phyloP scores from a whole-genome alignment of 2,888 invertebrate genomes.

The Frankliniella intonsa region DNA sequence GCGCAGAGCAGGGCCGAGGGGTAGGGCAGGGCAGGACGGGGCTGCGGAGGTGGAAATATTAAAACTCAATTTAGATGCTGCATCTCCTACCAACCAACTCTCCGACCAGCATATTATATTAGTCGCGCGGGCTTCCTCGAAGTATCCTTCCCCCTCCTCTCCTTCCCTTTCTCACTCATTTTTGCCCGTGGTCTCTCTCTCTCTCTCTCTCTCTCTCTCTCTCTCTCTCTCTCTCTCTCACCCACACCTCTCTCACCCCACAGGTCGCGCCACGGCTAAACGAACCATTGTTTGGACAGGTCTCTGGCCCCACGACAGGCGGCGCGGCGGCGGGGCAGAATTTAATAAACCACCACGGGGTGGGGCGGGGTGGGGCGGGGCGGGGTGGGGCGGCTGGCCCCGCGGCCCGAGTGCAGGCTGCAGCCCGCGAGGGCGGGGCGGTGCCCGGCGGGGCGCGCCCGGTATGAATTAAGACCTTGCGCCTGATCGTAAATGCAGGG shows the following conservation, averaged over 20 bases:
- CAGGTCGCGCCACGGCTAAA: too few species aligned
- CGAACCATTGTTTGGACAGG: too few species aligned
- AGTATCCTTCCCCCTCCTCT: too few species aligned
- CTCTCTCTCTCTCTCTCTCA: too few species aligned
- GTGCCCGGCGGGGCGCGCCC: not conserved
- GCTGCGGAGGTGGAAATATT: not conserved
- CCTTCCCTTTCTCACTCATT: too few species aligned
- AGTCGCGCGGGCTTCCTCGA: not conserved
- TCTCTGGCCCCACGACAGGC: too few species aligned
- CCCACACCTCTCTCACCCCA: too few species aligned
- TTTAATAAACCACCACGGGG: not conserved
- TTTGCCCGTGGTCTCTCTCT: too few species aligned
- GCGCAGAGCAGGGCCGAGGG: not conserved
- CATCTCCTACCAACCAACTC: not conserved
- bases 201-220: not conserved
- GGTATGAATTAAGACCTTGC: not conserved
- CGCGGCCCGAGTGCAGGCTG: not conserved
- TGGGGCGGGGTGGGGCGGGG: not conserved
- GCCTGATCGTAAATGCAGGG: not conserved
- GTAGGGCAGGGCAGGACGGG: not conserved
- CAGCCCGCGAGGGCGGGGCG: not conserved
- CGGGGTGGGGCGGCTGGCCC: not conserved
- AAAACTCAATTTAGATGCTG: constrained; percentile 19
- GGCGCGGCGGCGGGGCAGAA: not conserved
- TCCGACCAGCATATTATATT: not conserved